Percentiles rank a stretch among this genome's conserved stretches.
These are phyloP conservation scores for Microctonus brassicae DNA, from an alignment of 2,888 invertebrate genomes.

Conservation along the genomic window DNA sequence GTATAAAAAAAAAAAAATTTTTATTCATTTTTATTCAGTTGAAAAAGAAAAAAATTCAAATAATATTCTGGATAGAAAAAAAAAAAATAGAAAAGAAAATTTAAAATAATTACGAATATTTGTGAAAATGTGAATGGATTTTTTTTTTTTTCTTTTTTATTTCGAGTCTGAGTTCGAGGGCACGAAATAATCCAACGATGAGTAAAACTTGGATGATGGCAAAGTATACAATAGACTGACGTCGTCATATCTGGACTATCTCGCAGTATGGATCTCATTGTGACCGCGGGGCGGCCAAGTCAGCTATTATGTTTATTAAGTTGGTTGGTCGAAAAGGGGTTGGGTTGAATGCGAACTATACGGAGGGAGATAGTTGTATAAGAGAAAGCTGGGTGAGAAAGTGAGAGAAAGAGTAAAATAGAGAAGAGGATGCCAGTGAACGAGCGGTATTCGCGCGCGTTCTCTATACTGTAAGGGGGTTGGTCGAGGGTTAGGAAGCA, in stretches of 20 bases:
- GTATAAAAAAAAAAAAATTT: no score
- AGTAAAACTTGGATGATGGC: constrained; percentile 55
- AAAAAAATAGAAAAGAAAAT: neutral
- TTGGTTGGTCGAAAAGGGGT: constrained; percentile 54
- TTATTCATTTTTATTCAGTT: no score
- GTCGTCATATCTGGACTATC: constrained; percentile 63
- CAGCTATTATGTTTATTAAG: constrained; percentile 70
- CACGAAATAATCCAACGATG: constrained; percentile 53
- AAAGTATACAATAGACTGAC: constrained; percentile 54
- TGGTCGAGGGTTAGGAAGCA: constrained; percentile 53
- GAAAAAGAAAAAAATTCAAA: no score
- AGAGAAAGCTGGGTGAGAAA: constrained; percentile 46
- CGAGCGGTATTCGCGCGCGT: constrained; percentile 24
- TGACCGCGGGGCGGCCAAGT: constrained; percentile 62
- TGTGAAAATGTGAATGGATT: constrained; percentile 11
- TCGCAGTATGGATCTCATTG: constrained; percentile 64
- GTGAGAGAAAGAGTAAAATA: constrained; percentile 41
- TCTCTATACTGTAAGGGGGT: constrained; percentile 40
- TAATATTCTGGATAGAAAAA: neutral
- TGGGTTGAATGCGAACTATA: constrained; percentile 40
- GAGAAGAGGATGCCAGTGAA: constrained; percentile 32
- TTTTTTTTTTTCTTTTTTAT: neutral
- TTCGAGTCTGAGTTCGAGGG: constrained; percentile 13
- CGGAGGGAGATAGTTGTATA: constrained; percentile 45
- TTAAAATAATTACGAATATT: constrained; percentile 16